Base-by-base conservation (phyloP, 2,113 vertebrate genomes). In the Collichthys lucidus region DNA sequence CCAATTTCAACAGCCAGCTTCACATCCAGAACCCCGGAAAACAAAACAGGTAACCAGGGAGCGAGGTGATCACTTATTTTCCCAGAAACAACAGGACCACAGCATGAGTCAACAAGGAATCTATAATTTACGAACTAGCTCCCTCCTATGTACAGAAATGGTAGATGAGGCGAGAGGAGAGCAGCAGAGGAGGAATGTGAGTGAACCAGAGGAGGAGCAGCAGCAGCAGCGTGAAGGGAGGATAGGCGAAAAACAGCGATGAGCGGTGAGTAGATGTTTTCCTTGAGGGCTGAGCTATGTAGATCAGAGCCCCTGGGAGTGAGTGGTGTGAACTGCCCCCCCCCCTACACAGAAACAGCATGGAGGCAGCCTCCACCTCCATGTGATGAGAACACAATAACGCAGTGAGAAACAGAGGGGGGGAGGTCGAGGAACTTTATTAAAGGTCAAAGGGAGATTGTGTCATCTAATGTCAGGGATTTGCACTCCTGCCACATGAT, bases 261-360 rank as follows among this genome's bases (percentile, higher is more conserved):
- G 35, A 83, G 80, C 35, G 19, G 68, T 64, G 63, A 81, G 74
- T 22, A 66, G 82, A 79, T 69, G 66, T 86, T 84, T 80, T 81
- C 85, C 84, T 82, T 74, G 3, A 83, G 83, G 82, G 73, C 69
- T 86, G 64, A 83, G 65, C 66, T 80, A 91, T 91, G 88, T 85
- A 92, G 89, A 87, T 90, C 86, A 83, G 77, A 70, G 74, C 89
- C 79, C 79, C 59, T 65, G 85, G 82, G 90, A 91, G 20, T 26
- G 4, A 63, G 63, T n/a, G 65, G 69, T 70, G 69, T 77, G 79
- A 79, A 74, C 60, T 46, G 81, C 16, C 42, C 10, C 11, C 17
- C n/a, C 12, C 3, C 52, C 3, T 11, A 4, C 2, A 15, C 17
- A 5, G 52, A 78, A 57, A 72, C 62, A 61, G 16, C 47, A 56